These are phyloP conservation scores for Pedetes capensis DNA, from an alignment of 2,113 vertebrate genomes.

Conservation along the genomic window DNA sequence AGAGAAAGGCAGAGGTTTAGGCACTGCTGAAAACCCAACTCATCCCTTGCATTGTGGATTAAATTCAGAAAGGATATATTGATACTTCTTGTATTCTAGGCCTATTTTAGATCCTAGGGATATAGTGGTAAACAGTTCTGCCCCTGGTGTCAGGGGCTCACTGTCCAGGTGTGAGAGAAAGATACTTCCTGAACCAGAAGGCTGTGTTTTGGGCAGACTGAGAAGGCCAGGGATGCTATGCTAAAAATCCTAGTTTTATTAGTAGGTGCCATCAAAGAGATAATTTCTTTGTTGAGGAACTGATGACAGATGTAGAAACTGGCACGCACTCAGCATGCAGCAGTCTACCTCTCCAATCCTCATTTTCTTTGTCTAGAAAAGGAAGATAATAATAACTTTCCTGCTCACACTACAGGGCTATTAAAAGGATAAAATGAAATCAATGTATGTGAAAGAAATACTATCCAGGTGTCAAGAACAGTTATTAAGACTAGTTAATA, in stretches of 20 bases:
- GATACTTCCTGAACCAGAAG: neutral
- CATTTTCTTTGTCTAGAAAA: slow-evolving; percentile 21
- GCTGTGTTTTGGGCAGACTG: neutral
- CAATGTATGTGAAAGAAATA: neutral
- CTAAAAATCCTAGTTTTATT: neutral
- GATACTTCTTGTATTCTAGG: neutral
- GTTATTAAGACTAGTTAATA: neutral
- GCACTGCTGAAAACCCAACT: neutral
- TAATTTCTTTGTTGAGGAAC: neutral
- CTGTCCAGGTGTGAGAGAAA: neutral
- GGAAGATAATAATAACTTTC: neutral
- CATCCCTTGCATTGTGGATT: neutral
- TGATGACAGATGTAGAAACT: neutral
- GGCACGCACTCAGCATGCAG: no score
- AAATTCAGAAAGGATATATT: neutral
- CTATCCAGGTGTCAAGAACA: neutral
- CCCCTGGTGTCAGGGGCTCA: neutral
- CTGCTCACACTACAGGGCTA: neutral
- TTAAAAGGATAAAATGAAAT: slow-evolving; percentile 28
- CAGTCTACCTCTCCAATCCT: neutral
- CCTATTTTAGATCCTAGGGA: neutral
- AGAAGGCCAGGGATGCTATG: neutral
- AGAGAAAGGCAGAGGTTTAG: neutral
- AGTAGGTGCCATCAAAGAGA: neutral
- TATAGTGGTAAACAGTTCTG: neutral